phyloP scores from a whole-genome alignment of 1,140 invertebrate species.

The Delia radicum region DNA sequence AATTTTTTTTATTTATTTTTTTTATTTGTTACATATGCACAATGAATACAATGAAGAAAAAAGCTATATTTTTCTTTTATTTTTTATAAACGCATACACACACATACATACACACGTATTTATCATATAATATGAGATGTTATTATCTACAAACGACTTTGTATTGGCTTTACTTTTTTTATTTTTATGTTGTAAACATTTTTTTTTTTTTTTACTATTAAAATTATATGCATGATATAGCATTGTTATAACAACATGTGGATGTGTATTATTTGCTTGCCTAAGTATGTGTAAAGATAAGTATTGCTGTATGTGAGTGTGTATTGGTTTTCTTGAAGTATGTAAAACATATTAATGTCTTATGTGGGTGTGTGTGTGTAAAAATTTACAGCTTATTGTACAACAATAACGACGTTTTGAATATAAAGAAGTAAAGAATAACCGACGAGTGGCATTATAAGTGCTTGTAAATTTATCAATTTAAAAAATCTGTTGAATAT shows the following conservation, averaged over 20 bases:
- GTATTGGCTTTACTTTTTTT: not conserved
- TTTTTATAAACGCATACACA: not conserved
- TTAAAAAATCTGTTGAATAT: slow-evolving; percentile 21
- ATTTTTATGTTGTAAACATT: not conserved
- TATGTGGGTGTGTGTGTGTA: not conserved
- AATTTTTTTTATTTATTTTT: not conserved
- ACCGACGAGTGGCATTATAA: not conserved
- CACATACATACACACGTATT: not conserved
- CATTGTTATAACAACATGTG: not conserved
- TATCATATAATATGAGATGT: not conserved
- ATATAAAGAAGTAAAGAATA: not conserved
- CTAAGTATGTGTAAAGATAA: not conserved
- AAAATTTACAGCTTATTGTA: slow-evolving; percentile 2
- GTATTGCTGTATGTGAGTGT: not conserved
- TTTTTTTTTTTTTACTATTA: not conserved
- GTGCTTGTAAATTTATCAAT: slow-evolving; percentile 17
- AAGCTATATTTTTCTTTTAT: not conserved
- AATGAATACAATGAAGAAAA: too few relatives aligned
- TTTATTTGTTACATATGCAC: not conserved
- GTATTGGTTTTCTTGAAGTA: not conserved
- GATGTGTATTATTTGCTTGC: not conserved
- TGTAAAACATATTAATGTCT: not conserved
- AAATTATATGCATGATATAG: not conserved
- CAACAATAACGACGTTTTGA: not conserved
- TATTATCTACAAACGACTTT: not conserved